Evolutionary conservation across 2,797 vertebrate genomes (phyloP), one percentile per base, ranked within the genome.

Genomic region (Dendrocincla fuliginosa): DNA sequence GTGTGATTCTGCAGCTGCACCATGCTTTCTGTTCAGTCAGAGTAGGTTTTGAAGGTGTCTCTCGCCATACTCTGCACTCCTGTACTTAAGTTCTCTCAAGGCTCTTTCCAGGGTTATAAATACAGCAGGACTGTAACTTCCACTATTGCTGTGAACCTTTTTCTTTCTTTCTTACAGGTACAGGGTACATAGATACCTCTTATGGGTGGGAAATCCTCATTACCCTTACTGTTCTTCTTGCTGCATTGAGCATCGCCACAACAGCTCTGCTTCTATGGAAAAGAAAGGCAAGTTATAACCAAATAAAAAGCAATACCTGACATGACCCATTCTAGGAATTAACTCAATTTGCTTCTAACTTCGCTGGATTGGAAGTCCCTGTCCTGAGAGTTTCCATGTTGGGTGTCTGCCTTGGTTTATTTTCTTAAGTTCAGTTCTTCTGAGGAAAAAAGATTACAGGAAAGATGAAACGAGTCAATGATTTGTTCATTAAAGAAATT

Each of bases 201-300:
- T 41, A 14, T 16, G 8, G 22, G 18, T 94, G 37, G 96, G 50
- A 93, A 82, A 28, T 59, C 53, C 92, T 98, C 2, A 0, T 93
- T 47, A 46, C 79, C 17, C 28, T 97, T 74, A 91, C 86, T 0
- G 5, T 74, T 86, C n/a, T 97, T 90, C 90, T 98, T 84, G 57
- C 80, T 4, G 28, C 53, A 32, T 35, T 98, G 85, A 96, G 97
- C 42, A 61, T 97, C 59, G 42, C 65, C 0, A 81, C 92, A 87
- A 98, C 98, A 7, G 97, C 70, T 33, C 68, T 98, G 75, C 93
- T 98, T 82, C 70, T 98, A 41, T 97, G 97, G 98, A 98, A 97
- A 86, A 97, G 94, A 93, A 97, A 98, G 98, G 98, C 97, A 97
- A 49, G 92, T 97, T 89, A 64, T 57, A 80, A 96, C 52, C 50